These are phyloP conservation scores for Morpho deidamia DNA, from an alignment of 2,888 invertebrate genomes.

Conservation along the genomic window DNA sequence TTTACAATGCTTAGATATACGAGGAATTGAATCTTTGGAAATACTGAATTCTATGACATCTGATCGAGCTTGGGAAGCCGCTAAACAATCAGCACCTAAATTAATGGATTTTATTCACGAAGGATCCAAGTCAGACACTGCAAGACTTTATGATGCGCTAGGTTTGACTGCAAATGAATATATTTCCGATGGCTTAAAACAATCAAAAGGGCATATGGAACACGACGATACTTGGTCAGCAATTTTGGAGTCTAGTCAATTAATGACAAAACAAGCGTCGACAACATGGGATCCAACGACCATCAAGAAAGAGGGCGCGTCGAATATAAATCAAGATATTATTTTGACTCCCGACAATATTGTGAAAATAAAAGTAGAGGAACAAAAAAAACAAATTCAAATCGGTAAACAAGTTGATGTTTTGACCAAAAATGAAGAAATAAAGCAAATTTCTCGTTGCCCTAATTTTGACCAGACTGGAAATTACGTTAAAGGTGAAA, in stretches of 20 bases:
- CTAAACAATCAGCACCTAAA: constrained; percentile 70
- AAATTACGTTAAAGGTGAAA: constrained; percentile 58
- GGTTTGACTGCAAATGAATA: constrained; percentile 55
- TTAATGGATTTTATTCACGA: constrained; percentile 70
- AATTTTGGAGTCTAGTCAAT: constrained; percentile 40
- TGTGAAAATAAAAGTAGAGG: constrained; percentile 36
- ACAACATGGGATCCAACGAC: constrained; percentile 43
- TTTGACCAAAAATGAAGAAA: constrained; percentile 43
- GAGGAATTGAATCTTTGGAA: constrained; percentile 51
- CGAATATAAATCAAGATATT: constrained; percentile 22
- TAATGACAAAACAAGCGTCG: constrained; percentile 46
- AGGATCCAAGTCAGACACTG: constrained; percentile 67
- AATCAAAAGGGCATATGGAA: constrained; percentile 45
- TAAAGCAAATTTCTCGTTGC: constrained; percentile 49
- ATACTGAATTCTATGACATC: constrained; percentile 60
- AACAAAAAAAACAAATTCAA: constrained; percentile 40
- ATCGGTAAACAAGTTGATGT: constrained; percentile 41
- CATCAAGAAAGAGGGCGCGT: constrained; percentile 12
- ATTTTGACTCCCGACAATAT: constrained; percentile 37
- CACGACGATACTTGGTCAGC: constrained; percentile 45
- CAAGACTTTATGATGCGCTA: constrained; percentile 67
- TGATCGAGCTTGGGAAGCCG: constrained; percentile 73
- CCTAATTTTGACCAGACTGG: constrained; percentile 64
- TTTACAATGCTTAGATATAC: constrained; percentile 50
- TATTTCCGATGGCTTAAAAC: constrained; percentile 50